phyloP scores from a whole-genome alignment of 2,113 vertebrate species.

The Parotia lawesii region DNA sequence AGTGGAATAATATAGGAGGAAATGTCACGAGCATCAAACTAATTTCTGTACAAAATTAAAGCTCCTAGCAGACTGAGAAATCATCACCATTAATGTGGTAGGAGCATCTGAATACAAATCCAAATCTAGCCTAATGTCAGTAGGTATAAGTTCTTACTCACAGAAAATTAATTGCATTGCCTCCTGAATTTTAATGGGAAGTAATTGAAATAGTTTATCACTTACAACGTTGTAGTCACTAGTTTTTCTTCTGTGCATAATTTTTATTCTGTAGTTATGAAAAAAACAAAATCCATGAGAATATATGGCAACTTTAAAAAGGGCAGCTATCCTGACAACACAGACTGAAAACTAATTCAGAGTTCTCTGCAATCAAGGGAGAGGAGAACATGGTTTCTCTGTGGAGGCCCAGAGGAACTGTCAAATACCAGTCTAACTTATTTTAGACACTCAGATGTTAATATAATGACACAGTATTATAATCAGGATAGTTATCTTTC shows the following conservation, averaged over 20 bases:
- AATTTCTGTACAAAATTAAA: slow-evolving; percentile 38
- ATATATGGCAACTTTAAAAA: not conserved
- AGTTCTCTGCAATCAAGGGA: not conserved
- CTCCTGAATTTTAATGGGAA: slow-evolving; percentile 36
- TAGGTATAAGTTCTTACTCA: not conserved
- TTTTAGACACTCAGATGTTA: not conserved
- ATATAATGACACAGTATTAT: not conserved
- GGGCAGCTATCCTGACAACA: not conserved
- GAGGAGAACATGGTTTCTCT: not conserved
- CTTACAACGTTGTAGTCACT: not conserved
- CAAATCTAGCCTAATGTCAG: not conserved
- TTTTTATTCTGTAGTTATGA: not conserved
- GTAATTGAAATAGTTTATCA: slow-evolving; percentile 8
- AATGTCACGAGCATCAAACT: slow-evolving; percentile 6
- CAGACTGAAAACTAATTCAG: not conserved
- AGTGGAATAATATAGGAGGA: not conserved
- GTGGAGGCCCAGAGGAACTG: not conserved
- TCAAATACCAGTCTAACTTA: not conserved
- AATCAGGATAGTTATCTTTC: not conserved
- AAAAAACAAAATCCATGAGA: not conserved
- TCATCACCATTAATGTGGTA: not conserved
- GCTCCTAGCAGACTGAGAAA: slow-evolving; percentile 3
- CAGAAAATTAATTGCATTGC: not conserved
- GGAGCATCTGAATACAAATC: slow-evolving; percentile 6
- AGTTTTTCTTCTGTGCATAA: not conserved